Evolutionary conservation across 2,113 vertebrate genomes (phyloP).

Genomic region (Entosphenus tridentatus): DNA sequence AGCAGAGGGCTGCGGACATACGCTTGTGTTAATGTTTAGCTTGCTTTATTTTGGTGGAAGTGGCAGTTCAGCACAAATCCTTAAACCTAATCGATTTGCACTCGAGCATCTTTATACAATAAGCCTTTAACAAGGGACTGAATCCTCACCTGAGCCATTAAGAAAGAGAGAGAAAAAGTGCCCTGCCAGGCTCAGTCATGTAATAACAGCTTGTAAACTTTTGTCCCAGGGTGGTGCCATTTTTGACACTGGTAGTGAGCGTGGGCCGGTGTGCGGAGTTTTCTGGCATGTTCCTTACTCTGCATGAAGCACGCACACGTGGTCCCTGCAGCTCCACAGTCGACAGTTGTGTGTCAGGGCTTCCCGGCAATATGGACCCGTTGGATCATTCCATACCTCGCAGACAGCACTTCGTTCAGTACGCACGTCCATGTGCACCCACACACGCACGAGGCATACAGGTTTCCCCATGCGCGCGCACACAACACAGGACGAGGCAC

Average conservation of each 20-base stretch:
- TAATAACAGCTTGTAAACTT: neutral
- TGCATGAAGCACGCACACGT: neutral
- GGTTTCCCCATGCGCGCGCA: no score
- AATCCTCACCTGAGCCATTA: constrained; percentile 5
- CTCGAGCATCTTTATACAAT: constrained; percentile 2
- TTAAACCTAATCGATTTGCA: constrained; percentile 1
- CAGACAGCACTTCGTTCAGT: no score
- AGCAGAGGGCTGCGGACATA: neutral
- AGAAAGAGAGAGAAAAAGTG: neutral
- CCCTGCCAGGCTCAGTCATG: neutral
- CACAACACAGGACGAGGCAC: no score
- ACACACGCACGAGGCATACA: no score
- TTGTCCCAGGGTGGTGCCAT: neutral
- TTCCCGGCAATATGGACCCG: no score
- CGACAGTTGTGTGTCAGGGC: no score
- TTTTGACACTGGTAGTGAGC: neutral
- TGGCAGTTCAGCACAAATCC: constrained; percentile 4
- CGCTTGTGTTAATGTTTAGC: neutral
- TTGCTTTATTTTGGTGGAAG: neutral
- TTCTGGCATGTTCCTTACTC: neutral
- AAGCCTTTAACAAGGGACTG: neutral
- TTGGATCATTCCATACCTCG: no score
- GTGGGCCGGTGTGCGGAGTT: neutral
- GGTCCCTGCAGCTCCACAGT: no score
- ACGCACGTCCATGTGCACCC: no score